A percentile compares a stretch with the other conserved stretches of the same genome.
These are phyloP conservation scores for Myotis pilosus DNA, from an alignment of 2,797 vertebrate genomes.

Conservation along the genomic window DNA sequence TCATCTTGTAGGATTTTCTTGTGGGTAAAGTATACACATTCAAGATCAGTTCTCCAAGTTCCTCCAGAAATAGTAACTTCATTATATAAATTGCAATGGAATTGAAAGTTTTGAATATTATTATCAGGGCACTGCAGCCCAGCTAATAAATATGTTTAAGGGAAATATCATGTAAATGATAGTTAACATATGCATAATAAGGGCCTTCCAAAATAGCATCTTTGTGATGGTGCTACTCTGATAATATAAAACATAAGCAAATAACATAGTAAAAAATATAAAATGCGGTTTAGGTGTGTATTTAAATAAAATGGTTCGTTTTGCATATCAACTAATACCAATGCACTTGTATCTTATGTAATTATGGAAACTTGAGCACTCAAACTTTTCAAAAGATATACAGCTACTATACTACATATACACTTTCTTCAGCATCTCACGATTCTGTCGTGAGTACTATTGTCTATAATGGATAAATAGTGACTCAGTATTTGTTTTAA, in stretches of 20 bases:
- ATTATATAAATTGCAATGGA: not conserved
- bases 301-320: slow-evolving; percentile 24
- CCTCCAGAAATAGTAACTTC: not conserved
- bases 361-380: slow-evolving; percentile 28
- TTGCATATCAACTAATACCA: not conserved
- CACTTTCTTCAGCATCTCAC: not conserved
- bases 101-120: not conserved
- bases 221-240: not conserved
- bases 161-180: not conserved
- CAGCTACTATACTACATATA: not conserved
- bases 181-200: not conserved
- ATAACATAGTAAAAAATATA: not conserved
- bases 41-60: not conserved
- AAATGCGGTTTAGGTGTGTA: not conserved
- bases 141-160: slow-evolving; percentile 22
- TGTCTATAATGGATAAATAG: not conserved
- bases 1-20: not conserved
- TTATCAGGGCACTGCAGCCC: not conserved
- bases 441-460: not conserved
- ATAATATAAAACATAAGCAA: slow-evolving; percentile 20
- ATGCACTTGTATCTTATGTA: not conserved
- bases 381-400: not conserved
- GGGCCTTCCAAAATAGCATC: not conserved
- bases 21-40: not conserved
- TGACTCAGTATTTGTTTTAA: not conserved